Conservation (phyloP, 2,888 invertebrate genomes). For the Tetramorium bicarinatum region DNA sequence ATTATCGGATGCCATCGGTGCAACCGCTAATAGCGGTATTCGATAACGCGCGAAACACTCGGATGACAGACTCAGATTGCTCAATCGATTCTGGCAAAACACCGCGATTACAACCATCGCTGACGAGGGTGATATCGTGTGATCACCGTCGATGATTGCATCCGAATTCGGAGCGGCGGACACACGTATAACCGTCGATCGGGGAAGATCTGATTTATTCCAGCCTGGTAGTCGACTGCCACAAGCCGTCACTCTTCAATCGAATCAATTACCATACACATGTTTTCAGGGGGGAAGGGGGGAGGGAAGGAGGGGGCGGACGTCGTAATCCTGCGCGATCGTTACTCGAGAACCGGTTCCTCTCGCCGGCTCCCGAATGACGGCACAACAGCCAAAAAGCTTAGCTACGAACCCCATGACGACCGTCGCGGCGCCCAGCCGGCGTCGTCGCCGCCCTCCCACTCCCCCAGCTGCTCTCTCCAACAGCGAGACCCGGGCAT, state of each 20-base stretch:
- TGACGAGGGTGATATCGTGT: background rate
- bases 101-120: background rate
- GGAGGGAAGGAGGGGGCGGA: constrained; percentile 19
- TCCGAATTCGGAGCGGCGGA: background rate
- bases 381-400: constrained; percentile 70
- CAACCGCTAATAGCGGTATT: constrained; percentile 54
- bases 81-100: constrained; percentile 48
- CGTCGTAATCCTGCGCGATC: constrained; percentile 66
- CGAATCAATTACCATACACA: constrained; percentile 33
- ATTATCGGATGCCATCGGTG: constrained; percentile 56
- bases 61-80: constrained; percentile 44
- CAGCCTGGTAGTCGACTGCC: background rate
- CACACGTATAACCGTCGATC: background rate
- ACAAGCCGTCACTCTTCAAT: background rate
- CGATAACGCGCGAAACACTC: constrained; percentile 56
- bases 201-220: background rate
- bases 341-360: constrained; percentile 68
- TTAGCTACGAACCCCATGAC: constrained; percentile 51
- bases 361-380: constrained; percentile 63
- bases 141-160: constrained; percentile 6
- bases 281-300: constrained; percentile 5
- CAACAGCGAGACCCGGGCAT: constrained; percentile 48
- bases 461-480: background rate
- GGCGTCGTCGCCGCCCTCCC: constrained; percentile 47
- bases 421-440: constrained; percentile 68